Conservation (phyloP, 2,888 invertebrate genomes). For the Lathronympha strigana region DNA sequence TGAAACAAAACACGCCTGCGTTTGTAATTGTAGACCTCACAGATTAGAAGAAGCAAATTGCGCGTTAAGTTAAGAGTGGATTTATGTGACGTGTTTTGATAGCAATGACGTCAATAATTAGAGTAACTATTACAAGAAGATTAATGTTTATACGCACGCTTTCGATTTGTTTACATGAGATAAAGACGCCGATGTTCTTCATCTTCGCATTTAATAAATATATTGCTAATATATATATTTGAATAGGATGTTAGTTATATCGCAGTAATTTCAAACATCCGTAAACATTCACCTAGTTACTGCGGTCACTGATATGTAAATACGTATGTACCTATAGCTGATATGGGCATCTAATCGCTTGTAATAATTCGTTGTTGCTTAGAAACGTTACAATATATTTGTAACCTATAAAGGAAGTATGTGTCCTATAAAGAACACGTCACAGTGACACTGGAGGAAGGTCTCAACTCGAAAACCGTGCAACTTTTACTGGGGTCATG, state of each 20-base stretch:
- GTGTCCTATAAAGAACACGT: too few relatives aligned
- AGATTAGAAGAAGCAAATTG: slow-evolving; percentile 32
- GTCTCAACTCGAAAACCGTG: too few relatives aligned
- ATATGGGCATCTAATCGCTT: slow-evolving; percentile 20
- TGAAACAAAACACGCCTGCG: slow-evolving; percentile 25
- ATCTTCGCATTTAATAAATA: not conserved
- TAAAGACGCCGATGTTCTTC: slow-evolving; percentile 7
- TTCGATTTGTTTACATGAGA: slow-evolving; percentile 38
- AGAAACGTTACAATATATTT: not conserved
- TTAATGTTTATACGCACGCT: slow-evolving; percentile 29
- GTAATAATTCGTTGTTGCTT: slow-evolving; percentile 33
- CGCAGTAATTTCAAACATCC: slow-evolving; percentile 27
- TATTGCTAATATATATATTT: slow-evolving; percentile 8
- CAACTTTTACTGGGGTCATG: too few relatives aligned
- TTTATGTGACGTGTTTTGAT: slow-evolving; percentile 47
- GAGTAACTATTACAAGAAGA: slow-evolving; percentile 40
- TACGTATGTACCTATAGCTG: slow-evolving; percentile 15
- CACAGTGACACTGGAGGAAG: too few relatives aligned
- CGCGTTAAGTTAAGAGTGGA: slow-evolving; percentile 40
- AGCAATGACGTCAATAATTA: slow-evolving; percentile 59
- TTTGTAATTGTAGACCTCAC: slow-evolving; percentile 7
- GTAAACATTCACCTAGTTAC: slow-evolving; percentile 35
- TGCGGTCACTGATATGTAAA: slow-evolving; percentile 24
- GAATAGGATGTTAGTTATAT: slow-evolving; percentile 27
- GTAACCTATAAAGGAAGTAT: too few relatives aligned